Base-by-base conservation (phyloP, 1,140 invertebrate genomes). In the Triops longicaudatus region DNA sequence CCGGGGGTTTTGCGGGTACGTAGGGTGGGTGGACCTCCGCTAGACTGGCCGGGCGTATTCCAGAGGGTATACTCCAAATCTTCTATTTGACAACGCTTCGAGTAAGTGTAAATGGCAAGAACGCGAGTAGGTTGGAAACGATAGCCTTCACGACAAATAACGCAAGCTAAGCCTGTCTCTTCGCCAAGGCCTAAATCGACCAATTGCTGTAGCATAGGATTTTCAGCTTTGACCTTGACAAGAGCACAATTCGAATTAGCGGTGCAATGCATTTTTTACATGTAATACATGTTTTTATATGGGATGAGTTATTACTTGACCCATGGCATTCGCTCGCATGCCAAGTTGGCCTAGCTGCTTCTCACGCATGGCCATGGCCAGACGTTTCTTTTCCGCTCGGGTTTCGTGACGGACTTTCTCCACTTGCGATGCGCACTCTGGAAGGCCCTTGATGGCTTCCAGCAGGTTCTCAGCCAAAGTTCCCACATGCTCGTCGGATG, bases 91-190 rank as follows among this genome's bases (percentile, higher is more conserved):
- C 93, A 96, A 12, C 95, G 90, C 85, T 98, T 98, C 12, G 96
- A 98, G 83, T 96, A 99, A 0, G 97, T 99, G 83, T 99, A 99
- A 80, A 99, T 93, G 41, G 94, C 97, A 0, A 99, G 86, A 26
- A 97, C 93, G 88, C 96, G 95, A 7, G 89, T 91, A 9, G 94
- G 93, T 83, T 96, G 94, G 84, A 96, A 98, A 83, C 95, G 93
- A 84, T 99, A 98, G 1, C 97, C 97, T 85, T 99, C 97, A 42
- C 97, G 89, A 84, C 97, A 99, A 81, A 99, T 99, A 80, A 96
- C 98, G 85, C 97, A 99, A 0, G 96, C 93, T n/a, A 97, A 85
- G 27, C 96, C 97, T 0, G 93, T 92, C 85, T 98, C 96, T 83
- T 98, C 96, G 7, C 79, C 79, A 2, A 80, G 73, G 7, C 94